Evolutionary conservation across 2,113 vertebrate genomes (phyloP), one percentile per base, ranked within the genome.

Genomic region (Colius striatus): DNA sequence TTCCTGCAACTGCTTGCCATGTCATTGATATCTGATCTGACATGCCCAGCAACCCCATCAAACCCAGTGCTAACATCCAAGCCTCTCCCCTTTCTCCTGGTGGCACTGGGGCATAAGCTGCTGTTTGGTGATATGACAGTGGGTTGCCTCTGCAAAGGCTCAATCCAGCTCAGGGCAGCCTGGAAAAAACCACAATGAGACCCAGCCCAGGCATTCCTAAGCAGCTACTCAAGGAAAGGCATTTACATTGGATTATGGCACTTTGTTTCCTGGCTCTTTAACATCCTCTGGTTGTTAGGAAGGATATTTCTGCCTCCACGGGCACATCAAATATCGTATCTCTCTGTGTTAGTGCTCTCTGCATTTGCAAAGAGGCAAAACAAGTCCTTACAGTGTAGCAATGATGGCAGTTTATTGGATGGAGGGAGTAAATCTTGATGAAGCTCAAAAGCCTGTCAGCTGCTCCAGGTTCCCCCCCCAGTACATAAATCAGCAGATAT

Each of bases 301-400:
- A 54, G 48, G 36, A 32, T 18, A 41, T 73, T 78, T 68, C 50
- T 83, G 61, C 38, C 66, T 84, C 78, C 5, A 0, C 4, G 15
- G 0, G 1, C 36, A 22, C 50, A 51, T 36, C 72, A 32, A 17
- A 68, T 34, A 41, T 67, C 89, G 30, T 11, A 18, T 26, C 26
- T 61, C 36, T 19, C 0, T 5, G 29, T 11, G 9, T 61, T 47
- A 22, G 15, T 1, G 2, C 3, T 0, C 38, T 23, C 22, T 11
- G 16, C 29, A 11, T 62, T 76, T 62, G 36, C 36, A 73, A 50
- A 71, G 68, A 51, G 36, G 45, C 68, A 13, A 74, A 83, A 45
- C 19, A 15, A 68, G 50, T 30, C 43, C 16, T 74, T 53, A 29
- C 1, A 63, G 22, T 4, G 43, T 7, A 63, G 55, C 73, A 26